phyloP scores from a whole-genome alignment of 2,888 invertebrate genomes.

The Mylabris sibirica region DNA sequence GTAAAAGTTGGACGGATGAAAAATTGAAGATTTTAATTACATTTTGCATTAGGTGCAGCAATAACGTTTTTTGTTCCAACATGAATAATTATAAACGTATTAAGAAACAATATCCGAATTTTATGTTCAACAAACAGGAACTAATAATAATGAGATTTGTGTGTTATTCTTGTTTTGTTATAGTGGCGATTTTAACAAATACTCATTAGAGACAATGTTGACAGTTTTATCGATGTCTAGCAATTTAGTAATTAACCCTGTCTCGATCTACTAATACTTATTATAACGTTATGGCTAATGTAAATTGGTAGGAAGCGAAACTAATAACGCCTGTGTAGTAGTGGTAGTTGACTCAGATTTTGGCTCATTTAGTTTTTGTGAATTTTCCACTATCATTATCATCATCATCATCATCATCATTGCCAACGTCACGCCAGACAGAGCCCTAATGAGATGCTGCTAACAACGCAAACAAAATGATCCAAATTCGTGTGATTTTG shows the following conservation, averaged over 20 bases:
- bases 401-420: not conserved
- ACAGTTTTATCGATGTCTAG: constrained; percentile 33
- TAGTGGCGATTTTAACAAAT: not conserved
- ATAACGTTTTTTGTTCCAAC: constrained; percentile 27
- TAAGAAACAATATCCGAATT: constrained; percentile 39
- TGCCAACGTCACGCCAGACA: not conserved
- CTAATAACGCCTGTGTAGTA: constrained; percentile 35
- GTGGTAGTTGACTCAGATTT: constrained; percentile 27
- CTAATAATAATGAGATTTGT: constrained; percentile 24
- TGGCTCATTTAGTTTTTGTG: constrained; percentile 23
- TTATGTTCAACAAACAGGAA: constrained; percentile 34
- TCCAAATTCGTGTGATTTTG: not conserved
- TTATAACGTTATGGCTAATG: constrained; percentile 32
- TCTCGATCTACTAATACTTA: constrained; percentile 32
- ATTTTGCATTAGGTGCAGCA: not conserved
- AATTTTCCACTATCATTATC: constrained; percentile 3
- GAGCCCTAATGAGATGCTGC: not conserved
- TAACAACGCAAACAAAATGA: not conserved
- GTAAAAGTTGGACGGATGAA: not conserved
- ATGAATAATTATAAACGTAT: constrained; percentile 39
- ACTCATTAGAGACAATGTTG: constrained; percentile 34
- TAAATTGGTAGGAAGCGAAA: constrained; percentile 38
- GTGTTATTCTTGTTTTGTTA: not conserved
- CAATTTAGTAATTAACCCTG: not conserved
- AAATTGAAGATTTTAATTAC: not conserved